Conservation (phyloP, 2,888 invertebrate species). For the Hypsopygia costalis region DNA sequence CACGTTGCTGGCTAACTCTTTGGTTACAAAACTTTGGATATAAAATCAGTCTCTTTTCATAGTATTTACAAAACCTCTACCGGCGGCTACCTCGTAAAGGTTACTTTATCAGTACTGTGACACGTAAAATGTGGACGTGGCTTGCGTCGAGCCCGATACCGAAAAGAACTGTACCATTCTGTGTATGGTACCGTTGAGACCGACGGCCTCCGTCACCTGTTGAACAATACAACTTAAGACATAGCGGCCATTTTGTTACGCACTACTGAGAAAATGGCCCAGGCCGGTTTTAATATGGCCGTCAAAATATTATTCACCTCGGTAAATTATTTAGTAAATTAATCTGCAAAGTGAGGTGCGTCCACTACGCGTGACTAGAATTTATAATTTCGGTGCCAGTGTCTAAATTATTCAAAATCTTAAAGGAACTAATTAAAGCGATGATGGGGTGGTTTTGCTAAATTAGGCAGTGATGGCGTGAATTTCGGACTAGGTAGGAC, state of each 20-base stretch:
- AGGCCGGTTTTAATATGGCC: slow-evolving; percentile 17
- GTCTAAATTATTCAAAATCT: slow-evolving; percentile 37
- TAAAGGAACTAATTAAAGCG: slow-evolving; percentile 54
- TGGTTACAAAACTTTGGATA: slow-evolving; percentile 73
- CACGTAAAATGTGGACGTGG: slow-evolving; percentile 83
- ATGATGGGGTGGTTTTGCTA: slow-evolving; percentile 58
- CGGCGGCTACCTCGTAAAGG: slow-evolving; percentile 46
- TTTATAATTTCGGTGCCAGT: slow-evolving; percentile 47
- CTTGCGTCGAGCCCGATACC: slow-evolving; percentile 81
- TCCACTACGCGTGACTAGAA: slow-evolving; percentile 41
- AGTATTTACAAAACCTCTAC: slow-evolving; percentile 68
- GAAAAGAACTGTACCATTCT: slow-evolving; percentile 84
- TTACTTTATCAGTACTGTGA: slow-evolving; percentile 76
- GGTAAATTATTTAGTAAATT: slow-evolving; percentile 15
- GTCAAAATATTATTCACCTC: slow-evolving; percentile 20
- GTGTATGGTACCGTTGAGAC: slow-evolving; percentile 82
- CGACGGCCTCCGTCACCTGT: slow-evolving; percentile 82
- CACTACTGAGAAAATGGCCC: slow-evolving; percentile 22
- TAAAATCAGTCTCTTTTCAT: slow-evolving; percentile 72
- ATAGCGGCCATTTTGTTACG: slow-evolving; percentile 53
- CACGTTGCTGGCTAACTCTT: slow-evolving; percentile 57
- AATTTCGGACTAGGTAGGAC: slow-evolving; percentile 46
- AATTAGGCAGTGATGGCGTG: slow-evolving; percentile 64
- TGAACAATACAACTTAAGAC: slow-evolving; percentile 77
- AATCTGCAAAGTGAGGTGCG: slow-evolving; percentile 30